Base-by-base conservation (phyloP, 2,888 invertebrate genomes). In the Lycia hirtaria region DNA sequence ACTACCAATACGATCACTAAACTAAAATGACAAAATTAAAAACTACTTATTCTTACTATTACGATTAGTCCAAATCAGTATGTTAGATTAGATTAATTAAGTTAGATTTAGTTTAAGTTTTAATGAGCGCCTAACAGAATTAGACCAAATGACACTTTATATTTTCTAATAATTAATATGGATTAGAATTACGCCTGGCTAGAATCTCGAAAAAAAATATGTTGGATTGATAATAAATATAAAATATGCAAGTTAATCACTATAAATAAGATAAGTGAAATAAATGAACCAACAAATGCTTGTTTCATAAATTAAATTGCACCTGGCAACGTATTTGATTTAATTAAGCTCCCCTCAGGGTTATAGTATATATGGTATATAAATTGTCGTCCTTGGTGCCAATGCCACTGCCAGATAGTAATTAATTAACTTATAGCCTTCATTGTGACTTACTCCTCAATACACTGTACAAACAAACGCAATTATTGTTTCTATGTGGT, bases 401-500 rank as follows among this genome's bases (percentile, higher is more conserved):
- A 37, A 47, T 26, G 47, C 24, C 47, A 47, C 26, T 35, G 47
- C 15, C 35, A 15, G 35, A 33, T 47, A 35, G 47, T 47, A 47
- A 47, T 47, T 35, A 47, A 35, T 47, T 47, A 47, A 26, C 24
- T 47, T 47, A 47, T 35, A 22, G 47, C 47, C 24, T 35, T 15
- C 22, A 47, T 47, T 47, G 12, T 35, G 35, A 47, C 47, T 14
- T 14, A 17, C 24, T 47, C 35, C 19, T 20, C 20, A 9, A 45
- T 20, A 12, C 30, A 22, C 47, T 47, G 26, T 6, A 17, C 22
- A 45, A 45, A 45, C 45, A 33, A 22, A 45, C 33, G 45, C 32
- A 45, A 45, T 45, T 32, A 45, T 24, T 26, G 35, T 47, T 35
- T 35, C 47, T 26, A 47, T 35, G 35, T 33, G 47, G 26, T 22